Evolutionary conservation across 2,797 vertebrate species (phyloP).

Genomic region (Myiothlypis chrysogaster): DNA sequence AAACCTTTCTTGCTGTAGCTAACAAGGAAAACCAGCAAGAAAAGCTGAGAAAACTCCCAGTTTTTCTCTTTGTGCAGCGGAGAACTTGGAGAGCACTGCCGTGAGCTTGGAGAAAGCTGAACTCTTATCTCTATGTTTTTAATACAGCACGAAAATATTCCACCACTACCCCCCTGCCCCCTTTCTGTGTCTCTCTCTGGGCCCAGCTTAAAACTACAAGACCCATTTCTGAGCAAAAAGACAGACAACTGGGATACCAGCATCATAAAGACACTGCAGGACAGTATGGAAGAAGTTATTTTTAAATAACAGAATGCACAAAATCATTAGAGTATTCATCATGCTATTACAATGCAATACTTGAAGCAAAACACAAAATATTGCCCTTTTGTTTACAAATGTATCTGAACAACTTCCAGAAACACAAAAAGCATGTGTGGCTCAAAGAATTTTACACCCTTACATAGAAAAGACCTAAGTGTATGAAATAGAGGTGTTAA

Average conservation of each 20-base stretch:
- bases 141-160: background rate
- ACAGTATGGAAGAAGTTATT: background rate
- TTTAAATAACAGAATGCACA: background rate
- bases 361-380: background rate
- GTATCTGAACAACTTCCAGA: background rate
- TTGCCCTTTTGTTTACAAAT: background rate
- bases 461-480: background rate
- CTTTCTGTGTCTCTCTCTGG: background rate
- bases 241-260: background rate
- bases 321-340: background rate
- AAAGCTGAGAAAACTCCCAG: too few relatives aligned
- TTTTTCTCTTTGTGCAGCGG: background rate
- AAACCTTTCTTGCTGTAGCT: background rate
- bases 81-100: background rate
- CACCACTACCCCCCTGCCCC: fast-evolving
- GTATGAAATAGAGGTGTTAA: background rate
- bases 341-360: background rate
- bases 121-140: background rate
- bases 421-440: background rate
- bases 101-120: background rate
- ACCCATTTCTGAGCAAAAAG: background rate
- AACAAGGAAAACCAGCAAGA: background rate
- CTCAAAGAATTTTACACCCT: background rate
- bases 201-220: background rate
- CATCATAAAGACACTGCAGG: background rate